Conservation (phyloP, 2,797 vertebrate species). For the Gymnothorax reevesii region DNA sequence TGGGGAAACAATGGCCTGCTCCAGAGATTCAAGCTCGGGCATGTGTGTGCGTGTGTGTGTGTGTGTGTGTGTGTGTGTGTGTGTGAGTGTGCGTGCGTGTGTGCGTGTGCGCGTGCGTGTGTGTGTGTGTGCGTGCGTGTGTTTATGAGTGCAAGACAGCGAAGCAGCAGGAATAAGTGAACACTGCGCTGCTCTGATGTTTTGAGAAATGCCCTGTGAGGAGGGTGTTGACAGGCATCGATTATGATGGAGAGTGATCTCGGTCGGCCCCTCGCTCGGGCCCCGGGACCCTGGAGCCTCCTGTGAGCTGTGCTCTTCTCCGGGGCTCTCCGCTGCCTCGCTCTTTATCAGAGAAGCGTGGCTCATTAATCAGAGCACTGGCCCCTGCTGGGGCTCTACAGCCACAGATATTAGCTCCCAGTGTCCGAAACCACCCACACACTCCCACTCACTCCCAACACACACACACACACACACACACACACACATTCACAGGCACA, state of each 20-base stretch:
- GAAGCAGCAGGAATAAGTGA: background rate
- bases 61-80: background rate
- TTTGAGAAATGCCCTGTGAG: background rate
- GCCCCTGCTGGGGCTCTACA: background rate
- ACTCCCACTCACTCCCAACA: background rate
- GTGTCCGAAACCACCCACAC: background rate
- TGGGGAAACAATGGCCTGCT: background rate
- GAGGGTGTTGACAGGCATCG: background rate
- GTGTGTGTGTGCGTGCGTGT: background rate
- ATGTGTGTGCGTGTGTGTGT: background rate
- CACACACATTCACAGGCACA: background rate
- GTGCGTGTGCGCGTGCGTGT: background rate
- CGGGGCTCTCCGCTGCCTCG: background rate
- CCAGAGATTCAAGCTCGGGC: background rate
- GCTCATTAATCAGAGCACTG: background rate
- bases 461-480: background rate
- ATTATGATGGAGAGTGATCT: background rate
- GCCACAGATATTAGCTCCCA: background rate
- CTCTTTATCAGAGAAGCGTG: background rate
- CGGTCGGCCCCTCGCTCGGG: background rate
- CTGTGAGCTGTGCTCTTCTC: background rate
- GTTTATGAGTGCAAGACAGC: background rate
- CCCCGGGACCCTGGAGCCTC: background rate
- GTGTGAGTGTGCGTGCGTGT: background rate
- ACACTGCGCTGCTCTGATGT: background rate